Conservation (phyloP, 1,140 invertebrate species). For the Zophobas morio region DNA sequence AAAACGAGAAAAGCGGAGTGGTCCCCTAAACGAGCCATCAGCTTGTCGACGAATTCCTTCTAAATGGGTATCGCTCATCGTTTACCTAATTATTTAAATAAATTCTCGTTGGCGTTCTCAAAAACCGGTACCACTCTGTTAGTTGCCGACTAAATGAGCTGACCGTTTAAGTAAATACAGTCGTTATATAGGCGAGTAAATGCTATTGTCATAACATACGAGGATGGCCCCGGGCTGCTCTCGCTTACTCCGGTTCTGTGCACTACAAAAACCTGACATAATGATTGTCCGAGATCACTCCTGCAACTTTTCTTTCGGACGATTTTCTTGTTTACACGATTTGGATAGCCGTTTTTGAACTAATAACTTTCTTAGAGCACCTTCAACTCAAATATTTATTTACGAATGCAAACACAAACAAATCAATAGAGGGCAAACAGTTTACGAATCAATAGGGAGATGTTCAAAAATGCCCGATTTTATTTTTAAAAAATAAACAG, state of each 20-base stretch:
- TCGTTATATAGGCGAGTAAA: slow-evolving; percentile 50
- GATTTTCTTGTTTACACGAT: slow-evolving; percentile 9
- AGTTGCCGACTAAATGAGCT: slow-evolving; percentile 45
- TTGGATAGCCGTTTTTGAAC: background rate
- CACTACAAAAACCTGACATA: slow-evolving; percentile 52
- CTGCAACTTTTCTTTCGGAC: slow-evolving; percentile 28
- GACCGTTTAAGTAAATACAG: slow-evolving; percentile 51
- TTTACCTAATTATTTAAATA: slow-evolving; percentile 43
- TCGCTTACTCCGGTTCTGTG: slow-evolving; percentile 39
- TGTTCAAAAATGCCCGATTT: background rate
- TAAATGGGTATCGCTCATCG: slow-evolving; percentile 42
- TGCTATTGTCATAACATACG: slow-evolving; percentile 52
- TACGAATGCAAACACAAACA: slow-evolving; percentile 25
- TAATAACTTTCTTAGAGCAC: slow-evolving; percentile 2
- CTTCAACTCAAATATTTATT: slow-evolving; percentile 13
- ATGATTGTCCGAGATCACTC: slow-evolving; percentile 36
- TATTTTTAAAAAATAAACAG: too few species aligned
- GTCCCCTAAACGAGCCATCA: slow-evolving; percentile 33
- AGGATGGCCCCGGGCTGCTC: slow-evolving; percentile 38
- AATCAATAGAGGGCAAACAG: slow-evolving; percentile 8
- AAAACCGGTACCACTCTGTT: slow-evolving; percentile 40
- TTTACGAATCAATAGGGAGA: slow-evolving; percentile 10
- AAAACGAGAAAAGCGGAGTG: slow-evolving; percentile 23
- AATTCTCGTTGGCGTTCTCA: slow-evolving; percentile 37
- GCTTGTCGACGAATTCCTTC: slow-evolving; percentile 39